These are phyloP conservation scores for Pachycephus smyrnensis DNA, from an alignment of 2,888 invertebrate genomes.

Conservation along the genomic window DNA sequence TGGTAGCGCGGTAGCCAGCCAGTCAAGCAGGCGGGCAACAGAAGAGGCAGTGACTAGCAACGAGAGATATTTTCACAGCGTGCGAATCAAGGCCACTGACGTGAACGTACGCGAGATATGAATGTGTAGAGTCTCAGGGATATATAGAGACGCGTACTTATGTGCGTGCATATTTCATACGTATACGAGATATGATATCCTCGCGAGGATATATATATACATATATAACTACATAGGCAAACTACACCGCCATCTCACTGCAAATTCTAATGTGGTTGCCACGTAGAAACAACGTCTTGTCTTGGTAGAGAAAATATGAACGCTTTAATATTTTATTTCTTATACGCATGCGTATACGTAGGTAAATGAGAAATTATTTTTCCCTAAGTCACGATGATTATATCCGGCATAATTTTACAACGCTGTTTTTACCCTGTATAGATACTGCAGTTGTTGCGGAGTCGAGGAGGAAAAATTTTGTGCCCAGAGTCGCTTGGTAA, in stretches of 20 bases:
- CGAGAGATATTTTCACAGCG: slow-evolving; percentile 45
- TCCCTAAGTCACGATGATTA: neutral
- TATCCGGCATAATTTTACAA: neutral
- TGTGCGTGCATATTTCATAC: neutral
- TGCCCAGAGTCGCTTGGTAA: no score
- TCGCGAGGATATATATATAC: neutral
- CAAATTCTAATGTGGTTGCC: neutral
- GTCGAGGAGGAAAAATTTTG: no score
- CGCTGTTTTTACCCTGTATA: no score
- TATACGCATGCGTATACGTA: no score
- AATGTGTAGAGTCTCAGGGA: neutral
- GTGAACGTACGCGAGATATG: neutral
- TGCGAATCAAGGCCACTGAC: slow-evolving; percentile 48
- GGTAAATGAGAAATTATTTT: no score
- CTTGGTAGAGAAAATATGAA: neutral
- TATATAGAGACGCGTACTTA: neutral
- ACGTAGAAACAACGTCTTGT: neutral
- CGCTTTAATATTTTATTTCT: no score
- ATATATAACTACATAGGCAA: no score
- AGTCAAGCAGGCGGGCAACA: no score
- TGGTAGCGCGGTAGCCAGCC: slow-evolving; percentile 7
- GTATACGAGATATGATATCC: neutral
- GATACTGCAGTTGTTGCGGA: no score
- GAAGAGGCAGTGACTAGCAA: slow-evolving; percentile 13
- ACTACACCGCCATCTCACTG: neutral